These are phyloP conservation scores for Chloropsis cyanopogon DNA, from an alignment of 2,113 vertebrate species.

Conservation along the genomic window DNA sequence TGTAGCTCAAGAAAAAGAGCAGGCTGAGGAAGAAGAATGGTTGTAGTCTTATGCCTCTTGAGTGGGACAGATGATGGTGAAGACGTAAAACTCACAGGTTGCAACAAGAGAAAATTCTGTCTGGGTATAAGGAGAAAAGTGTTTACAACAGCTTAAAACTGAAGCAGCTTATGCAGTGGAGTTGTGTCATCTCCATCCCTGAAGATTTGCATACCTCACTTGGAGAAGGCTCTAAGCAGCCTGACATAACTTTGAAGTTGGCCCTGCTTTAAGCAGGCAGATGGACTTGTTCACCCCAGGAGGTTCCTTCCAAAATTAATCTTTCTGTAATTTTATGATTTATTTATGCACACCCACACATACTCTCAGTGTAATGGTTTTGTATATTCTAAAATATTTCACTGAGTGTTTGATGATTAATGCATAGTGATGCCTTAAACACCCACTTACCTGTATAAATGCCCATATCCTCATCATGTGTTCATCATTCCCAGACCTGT, in stretches of 20 bases:
- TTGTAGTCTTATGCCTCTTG: background rate
- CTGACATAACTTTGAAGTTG: constrained; percentile 13
- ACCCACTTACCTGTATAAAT: background rate
- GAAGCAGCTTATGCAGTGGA: background rate
- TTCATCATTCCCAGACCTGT: background rate
- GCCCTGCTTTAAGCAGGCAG: background rate
- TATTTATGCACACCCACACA: constrained; percentile 25
- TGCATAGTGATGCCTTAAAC: background rate
- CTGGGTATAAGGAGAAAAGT: background rate
- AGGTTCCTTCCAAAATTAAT: constrained; percentile 13
- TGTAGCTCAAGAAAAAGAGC: background rate
- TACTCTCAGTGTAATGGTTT: background rate
- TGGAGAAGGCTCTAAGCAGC: background rate
- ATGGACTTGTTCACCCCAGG: background rate
- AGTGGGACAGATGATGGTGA: background rate
- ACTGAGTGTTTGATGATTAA: background rate
- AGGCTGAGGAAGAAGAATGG: background rate
- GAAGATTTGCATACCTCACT: background rate
- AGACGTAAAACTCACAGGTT: background rate
- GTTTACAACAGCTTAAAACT: background rate
- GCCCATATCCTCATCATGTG: background rate
- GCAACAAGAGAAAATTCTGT: background rate
- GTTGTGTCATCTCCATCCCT: background rate
- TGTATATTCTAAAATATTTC: background rate
- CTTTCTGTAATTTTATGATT: background rate